A percentile compares a stretch with the other conserved stretches of the same genome.
These are phyloP conservation scores for Porites lobata DNA, from an alignment of 92 coral and sea anemone genomes.

Conservation along the genomic window DNA sequence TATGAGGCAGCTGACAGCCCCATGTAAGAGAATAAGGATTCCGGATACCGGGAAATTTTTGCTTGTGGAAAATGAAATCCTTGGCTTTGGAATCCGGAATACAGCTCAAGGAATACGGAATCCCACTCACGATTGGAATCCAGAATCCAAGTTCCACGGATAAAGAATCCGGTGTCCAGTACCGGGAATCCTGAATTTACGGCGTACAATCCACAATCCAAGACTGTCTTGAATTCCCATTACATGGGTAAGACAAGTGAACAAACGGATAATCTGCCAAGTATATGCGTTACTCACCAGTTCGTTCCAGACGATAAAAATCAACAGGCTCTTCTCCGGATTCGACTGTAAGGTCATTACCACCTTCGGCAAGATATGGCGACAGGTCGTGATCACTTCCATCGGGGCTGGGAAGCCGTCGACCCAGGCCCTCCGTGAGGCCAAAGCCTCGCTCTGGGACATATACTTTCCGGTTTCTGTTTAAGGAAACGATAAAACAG, in stretches of 20 bases:
- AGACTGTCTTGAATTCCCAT: not conserved
- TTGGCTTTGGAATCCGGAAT: too few relatives aligned
- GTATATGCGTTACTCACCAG: conserved; percentile 27
- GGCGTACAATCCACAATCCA: too few relatives aligned
- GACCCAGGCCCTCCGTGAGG: conserved; percentile 82
- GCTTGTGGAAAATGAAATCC: too few relatives aligned
- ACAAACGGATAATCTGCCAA: not conserved
- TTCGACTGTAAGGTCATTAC: conserved; percentile 22
- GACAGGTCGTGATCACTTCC: conserved; percentile 84
- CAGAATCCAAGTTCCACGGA: too few relatives aligned
- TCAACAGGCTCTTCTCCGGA: conserved; percentile 86
- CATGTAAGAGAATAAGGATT: too few relatives aligned
- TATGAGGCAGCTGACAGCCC: too few relatives aligned
- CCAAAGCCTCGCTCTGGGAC: conserved; percentile 72
- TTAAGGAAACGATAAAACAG: not conserved
- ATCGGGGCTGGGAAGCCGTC: conserved; percentile 88
- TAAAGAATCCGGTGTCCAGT: too few relatives aligned
- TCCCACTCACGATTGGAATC: too few relatives aligned
- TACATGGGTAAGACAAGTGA: not conserved
- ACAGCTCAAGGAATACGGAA: too few relatives aligned
- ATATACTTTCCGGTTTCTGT: conserved; percentile 68
- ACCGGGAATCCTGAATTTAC: too few relatives aligned
- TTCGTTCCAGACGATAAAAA: conserved; percentile 89
- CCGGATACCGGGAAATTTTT: too few relatives aligned
- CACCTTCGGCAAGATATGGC: conserved; percentile 54